Percentiles rank a stretch among this genome's conserved stretches.
These are phyloP conservation scores for Parauchenoglanis ngamensis DNA, from an alignment of 2,797 vertebrate genomes.

Conservation along the genomic window DNA sequence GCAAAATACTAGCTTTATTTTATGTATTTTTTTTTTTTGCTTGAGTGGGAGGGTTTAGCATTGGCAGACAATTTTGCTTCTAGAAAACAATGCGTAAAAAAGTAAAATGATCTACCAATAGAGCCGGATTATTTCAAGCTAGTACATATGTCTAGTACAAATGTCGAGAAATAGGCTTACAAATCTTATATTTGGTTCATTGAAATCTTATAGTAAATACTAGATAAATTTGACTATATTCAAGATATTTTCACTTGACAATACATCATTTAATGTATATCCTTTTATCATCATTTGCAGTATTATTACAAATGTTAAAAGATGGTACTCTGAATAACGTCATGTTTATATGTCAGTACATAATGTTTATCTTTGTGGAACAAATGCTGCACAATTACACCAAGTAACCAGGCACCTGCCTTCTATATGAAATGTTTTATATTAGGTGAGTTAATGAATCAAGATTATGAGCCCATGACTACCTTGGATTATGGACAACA, in stretches of 20 bases:
- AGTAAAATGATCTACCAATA: not conserved
- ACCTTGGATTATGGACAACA: slow-evolving; percentile 1
- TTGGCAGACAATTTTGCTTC: not conserved
- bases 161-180: not conserved
- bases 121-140: not conserved
- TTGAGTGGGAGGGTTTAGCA: not conserved
- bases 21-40: not conserved
- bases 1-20: not conserved
- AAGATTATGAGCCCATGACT: not conserved
- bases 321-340: not conserved
- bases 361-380: not conserved
- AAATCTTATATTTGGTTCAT: not conserved
- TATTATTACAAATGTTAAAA: not conserved
- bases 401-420: not conserved
- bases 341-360: not conserved
- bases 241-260: not conserved
- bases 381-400: not conserved
- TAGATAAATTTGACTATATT: not conserved
- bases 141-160: not conserved
- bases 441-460: not conserved
- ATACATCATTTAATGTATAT: not conserved
- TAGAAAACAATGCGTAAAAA: not conserved
- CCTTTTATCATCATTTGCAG: not conserved
- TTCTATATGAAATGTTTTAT: not conserved
- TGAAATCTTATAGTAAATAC: not conserved